Base-by-base conservation (phyloP, 2,888 invertebrate species). In the Tanypteryx hageni region DNA sequence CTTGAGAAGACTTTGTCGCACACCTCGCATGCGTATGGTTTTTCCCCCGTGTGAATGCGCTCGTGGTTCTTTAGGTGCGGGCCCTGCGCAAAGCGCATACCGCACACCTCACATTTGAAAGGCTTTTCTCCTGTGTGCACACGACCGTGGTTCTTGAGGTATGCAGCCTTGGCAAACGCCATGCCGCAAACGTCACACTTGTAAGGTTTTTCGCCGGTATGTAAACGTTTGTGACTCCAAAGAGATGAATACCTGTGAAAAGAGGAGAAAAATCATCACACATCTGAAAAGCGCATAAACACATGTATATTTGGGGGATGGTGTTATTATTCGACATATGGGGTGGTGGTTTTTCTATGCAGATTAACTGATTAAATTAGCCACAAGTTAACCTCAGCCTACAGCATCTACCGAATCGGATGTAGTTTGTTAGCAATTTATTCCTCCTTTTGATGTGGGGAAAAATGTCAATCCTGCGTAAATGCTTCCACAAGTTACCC, bases 51-150 rank as follows among this genome's bases (percentile, higher is more conserved):
- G 95, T 98, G 98, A 92, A 98, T 98, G 94, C 98, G 96, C 95
- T 98, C 98, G 94, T 98, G 98, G 95, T 98, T 98, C 94, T 98
- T 98, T 92, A 98, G 95, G 96, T 98, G 98, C 2, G 98, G 98
- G 92, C 98, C 98, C 94, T 98, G 98, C 10, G 98, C 98, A 95
- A 98, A 98, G 95, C 98, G 98, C 98, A 98, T 98, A 86, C 98
- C 98, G 95, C 98, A 98, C 56, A 98, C 98, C 94, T 97, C 97
- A 95, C 98, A 98, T 95, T 97, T 97, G 94, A 94, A 94, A 11
- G 94, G 94, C 92, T 94, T 94, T 94, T 96, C 93, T 61, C 98
- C 98, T 0, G 98, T 98, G 94, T 98, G 98, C 94, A 98, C 98
- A 94, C 98, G 96, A 92, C 98, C 97, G 95, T 98, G 98, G 94